A percentile compares a stretch with the other conserved stretches of the same genome.
Conservation (phyloP, 2,113 vertebrate species). For the Clupea harengus region DNA sequence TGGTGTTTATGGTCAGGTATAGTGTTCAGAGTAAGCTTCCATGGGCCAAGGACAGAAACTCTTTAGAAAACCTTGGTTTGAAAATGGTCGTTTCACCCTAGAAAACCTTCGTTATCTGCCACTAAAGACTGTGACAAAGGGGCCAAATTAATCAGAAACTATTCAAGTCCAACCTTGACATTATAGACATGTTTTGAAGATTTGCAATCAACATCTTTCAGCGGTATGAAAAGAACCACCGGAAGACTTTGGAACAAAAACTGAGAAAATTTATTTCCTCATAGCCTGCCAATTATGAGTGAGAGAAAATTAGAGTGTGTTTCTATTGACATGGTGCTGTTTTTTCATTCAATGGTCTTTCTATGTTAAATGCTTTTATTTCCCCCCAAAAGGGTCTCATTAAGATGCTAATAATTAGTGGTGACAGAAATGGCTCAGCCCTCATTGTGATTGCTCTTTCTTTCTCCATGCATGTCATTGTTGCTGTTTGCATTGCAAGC, state of each 20-base stretch:
- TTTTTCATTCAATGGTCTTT: constrained; percentile 41
- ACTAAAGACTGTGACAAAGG: constrained; percentile 29
- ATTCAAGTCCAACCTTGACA: constrained; percentile 46
- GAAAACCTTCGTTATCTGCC: not conserved
- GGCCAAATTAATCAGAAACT: constrained; percentile 33
- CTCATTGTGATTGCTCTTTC: constrained; percentile 40
- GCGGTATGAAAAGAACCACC: constrained; percentile 43
- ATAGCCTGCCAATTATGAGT: constrained; percentile 41
- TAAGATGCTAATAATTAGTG: constrained; percentile 49
- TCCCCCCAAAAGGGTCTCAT: constrained; percentile 26
- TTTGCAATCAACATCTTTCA: constrained; percentile 53
- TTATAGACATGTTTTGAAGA: constrained; percentile 42
- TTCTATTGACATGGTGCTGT: constrained; percentile 44
- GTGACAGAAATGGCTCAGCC: constrained; percentile 51
- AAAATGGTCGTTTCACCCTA: not conserved
- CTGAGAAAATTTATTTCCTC: constrained; percentile 35
- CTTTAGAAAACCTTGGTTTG: not conserved
- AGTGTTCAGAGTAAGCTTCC: not conserved
- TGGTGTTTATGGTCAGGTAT: not conserved
- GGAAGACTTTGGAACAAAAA: constrained; percentile 45
- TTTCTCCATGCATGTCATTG: constrained; percentile 46
- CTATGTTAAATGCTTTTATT: constrained; percentile 25
- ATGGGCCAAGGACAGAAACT: not conserved
- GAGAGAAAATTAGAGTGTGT: constrained; percentile 33
- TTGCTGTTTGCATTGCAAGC: constrained; percentile 45